Evolutionary conservation across 2,797 vertebrate species (phyloP).

Genomic region (Crocidura indochinensis): DNA sequence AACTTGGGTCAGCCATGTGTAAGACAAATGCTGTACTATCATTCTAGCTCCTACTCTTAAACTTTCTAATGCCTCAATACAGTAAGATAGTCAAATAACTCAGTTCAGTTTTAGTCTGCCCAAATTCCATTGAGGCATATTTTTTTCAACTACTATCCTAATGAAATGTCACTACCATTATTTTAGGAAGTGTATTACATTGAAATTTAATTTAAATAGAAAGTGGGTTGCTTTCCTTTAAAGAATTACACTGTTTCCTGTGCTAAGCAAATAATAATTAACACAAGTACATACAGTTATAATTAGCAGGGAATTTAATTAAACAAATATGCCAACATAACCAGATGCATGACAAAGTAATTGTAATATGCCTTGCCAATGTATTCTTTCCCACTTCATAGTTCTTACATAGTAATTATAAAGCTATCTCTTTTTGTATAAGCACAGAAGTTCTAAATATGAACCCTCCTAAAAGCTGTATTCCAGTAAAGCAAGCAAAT

Average conservation of each 20-base stretch:
- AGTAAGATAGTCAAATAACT: conserved; percentile 75
- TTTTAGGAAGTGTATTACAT: conserved; percentile 84
- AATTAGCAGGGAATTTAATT: conserved; percentile 91
- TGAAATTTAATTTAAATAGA: conserved; percentile 83
- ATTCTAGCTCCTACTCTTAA: not conserved
- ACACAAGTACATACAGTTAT: conserved; percentile 89
- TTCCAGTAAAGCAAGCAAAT: not conserved
- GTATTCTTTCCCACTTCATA: conserved; percentile 80
- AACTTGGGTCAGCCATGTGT: too few relatives aligned
- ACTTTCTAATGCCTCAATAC: conserved; percentile 66
- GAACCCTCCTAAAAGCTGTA: not conserved
- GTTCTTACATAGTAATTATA: conserved; percentile 80
- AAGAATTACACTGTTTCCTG: conserved; percentile 90
- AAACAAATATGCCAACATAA: conserved; percentile 89
- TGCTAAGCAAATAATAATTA: conserved; percentile 92
- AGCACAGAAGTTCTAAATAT: conserved; percentile 63
- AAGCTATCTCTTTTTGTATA: conserved; percentile 63
- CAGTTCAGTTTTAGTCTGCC: conserved; percentile 67
- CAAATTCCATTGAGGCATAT: conserved; percentile 80
- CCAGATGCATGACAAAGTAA: conserved; percentile 88
- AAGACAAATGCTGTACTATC: too few relatives aligned
- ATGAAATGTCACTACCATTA: conserved; percentile 83
- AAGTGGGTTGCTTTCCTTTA: conserved; percentile 83
- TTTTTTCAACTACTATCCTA: conserved; percentile 79
- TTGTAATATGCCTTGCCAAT: conserved; percentile 82